Evolutionary conservation across 2,888 invertebrate species (phyloP).

Genomic region (Timema podura): DNA sequence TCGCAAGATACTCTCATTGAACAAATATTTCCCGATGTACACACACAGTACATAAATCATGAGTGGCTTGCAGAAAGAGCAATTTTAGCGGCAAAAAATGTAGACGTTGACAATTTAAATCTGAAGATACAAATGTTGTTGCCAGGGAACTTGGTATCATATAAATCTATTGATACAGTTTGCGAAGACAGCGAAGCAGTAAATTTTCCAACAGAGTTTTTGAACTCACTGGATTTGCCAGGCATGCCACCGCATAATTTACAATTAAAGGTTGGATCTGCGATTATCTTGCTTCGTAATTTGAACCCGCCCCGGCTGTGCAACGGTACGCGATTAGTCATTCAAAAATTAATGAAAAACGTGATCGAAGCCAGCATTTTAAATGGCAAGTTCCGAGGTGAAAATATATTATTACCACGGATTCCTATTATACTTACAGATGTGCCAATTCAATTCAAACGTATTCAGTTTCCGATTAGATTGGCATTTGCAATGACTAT

Average conservation of each 20-base stretch:
- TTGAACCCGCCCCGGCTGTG: neutral
- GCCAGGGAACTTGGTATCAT: constrained; percentile 3
- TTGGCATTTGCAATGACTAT: neutral
- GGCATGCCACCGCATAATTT: constrained; percentile 4
- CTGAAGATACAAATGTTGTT: constrained; percentile 17
- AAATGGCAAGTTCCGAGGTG: neutral
- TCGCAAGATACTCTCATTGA: constrained; percentile 22
- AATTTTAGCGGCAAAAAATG: constrained; percentile 22
- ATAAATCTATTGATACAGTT: constrained; percentile 1
- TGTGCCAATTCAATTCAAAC: neutral
- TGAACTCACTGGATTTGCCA: constrained; percentile 5
- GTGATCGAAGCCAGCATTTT: constrained; percentile 3
- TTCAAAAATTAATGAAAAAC: neutral
- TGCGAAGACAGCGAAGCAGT: neutral
- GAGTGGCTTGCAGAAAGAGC: constrained; percentile 17
- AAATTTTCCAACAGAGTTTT: constrained; percentile 4
- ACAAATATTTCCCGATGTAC: constrained; percentile 19
- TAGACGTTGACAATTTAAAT: constrained; percentile 19
- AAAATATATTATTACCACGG: neutral
- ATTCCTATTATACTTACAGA: neutral
- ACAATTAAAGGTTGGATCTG: constrained; percentile 2
- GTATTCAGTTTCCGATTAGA: neutral
- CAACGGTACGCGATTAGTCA: constrained; percentile 2
- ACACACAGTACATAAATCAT: constrained; percentile 4
- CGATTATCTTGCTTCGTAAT: constrained; percentile 7